phyloP scores from a whole-genome alignment of 1,140 invertebrate species.

The Meloidogyne exigua region DNA sequence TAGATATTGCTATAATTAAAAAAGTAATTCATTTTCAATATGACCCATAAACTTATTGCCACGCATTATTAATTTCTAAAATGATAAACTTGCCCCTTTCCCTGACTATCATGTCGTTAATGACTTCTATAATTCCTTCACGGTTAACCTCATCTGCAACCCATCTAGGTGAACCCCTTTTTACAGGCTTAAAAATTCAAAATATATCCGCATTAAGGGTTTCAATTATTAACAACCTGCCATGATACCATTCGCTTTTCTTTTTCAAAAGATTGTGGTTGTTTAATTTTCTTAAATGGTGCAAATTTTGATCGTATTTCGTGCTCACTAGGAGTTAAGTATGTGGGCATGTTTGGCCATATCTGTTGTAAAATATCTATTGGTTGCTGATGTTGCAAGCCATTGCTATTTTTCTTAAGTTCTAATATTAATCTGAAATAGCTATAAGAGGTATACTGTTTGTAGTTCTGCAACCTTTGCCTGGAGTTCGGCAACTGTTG shows the following conservation, averaged over 20 bases:
- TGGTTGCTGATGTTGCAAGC: not conserved
- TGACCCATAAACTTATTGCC: too few species aligned
- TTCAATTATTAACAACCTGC: not conserved
- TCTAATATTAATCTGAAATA: not conserved
- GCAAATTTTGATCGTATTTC: too few species aligned
- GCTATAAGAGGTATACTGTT: not conserved
- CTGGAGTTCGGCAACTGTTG: not conserved
- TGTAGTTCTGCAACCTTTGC: not conserved
- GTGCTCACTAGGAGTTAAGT: not conserved
- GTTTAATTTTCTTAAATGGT: not conserved
- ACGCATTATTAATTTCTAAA: not conserved
- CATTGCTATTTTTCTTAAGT: not conserved
- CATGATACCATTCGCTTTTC: not conserved
- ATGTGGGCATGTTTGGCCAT: not conserved
- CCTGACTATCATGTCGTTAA: not conserved
- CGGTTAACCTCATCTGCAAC: not conserved
- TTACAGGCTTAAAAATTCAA: not conserved
- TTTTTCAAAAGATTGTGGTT: not conserved
- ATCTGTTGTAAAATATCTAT: not conserved
- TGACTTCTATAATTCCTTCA: not conserved
- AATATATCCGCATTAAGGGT: too few species aligned
- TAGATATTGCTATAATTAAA: constrained; percentile 40
- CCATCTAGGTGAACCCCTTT: not conserved
- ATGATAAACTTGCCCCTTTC: not conserved
- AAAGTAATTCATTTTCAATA: too few species aligned